Conservation (phyloP, 2,888 invertebrate genomes). For the Petrophora chlorosata region DNA sequence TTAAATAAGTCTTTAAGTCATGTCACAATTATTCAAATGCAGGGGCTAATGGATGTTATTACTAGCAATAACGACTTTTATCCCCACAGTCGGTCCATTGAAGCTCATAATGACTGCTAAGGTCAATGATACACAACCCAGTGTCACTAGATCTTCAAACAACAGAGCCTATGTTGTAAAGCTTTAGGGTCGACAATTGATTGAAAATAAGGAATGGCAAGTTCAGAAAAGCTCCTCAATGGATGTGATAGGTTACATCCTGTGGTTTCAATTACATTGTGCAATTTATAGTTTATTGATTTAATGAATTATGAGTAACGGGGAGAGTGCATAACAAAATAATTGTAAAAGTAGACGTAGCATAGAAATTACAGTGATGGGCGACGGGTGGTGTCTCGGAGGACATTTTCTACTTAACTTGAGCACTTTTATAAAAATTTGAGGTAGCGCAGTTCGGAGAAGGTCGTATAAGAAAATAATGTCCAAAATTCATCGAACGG, state of each 20-base stretch:
- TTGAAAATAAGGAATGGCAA: constrained; percentile 38
- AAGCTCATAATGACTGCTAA: constrained; percentile 53
- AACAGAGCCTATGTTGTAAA: constrained; percentile 37
- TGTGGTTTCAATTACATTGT: constrained; percentile 75
- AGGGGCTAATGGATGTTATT: constrained; percentile 39
- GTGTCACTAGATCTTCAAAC: constrained; percentile 35
- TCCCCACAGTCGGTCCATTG: constrained; percentile 49
- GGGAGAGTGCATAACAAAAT: constrained; percentile 13
- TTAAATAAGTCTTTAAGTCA: neutral
- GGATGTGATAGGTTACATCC: constrained; percentile 75
- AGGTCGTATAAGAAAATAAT: neutral
- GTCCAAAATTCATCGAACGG: neutral
- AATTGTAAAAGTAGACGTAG: too few relatives aligned
- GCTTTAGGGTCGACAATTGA: constrained; percentile 39
- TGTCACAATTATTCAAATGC: neutral
- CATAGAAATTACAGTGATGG: too few relatives aligned
- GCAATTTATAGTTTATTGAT: constrained; percentile 51
- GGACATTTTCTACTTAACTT: too few relatives aligned
- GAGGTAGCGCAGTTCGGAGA: too few relatives aligned
- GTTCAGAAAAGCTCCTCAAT: constrained; percentile 69
- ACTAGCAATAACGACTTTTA: constrained; percentile 41
- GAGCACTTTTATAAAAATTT: too few relatives aligned
- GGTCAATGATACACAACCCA: constrained; percentile 57
- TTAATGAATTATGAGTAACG: constrained; percentile 10
- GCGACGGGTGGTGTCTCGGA: too few relatives aligned